Evolutionary conservation across 2,797 vertebrate species (phyloP), one percentile per base, ranked within the genome.

Genomic region (Hippocampus kuda): DNA sequence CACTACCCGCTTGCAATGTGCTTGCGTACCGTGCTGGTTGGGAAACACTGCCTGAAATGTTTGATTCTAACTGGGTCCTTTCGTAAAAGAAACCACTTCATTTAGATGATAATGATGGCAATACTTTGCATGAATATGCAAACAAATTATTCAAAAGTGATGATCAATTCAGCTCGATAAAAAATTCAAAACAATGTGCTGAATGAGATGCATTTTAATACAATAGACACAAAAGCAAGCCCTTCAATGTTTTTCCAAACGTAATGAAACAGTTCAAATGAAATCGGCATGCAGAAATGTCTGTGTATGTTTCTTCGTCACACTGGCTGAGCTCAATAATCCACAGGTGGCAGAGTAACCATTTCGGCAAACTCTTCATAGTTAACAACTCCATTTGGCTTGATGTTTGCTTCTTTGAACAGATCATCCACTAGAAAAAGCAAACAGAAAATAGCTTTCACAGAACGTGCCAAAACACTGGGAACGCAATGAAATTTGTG

Each of bases 291-390:
- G 2, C 7, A 60, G 57, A 5, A 59, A 5, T 4, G 10, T 54
- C 3, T 24, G 53, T 1, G n/a, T 8, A 24, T 30, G 27, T 60
- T 34, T 60, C 49, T 16, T 30, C 1, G 16, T 44, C 15, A 22
- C 42, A n/a, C 10, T 34, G 24, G 4, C 18, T 27, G 18, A 42
- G 12, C 20, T 95, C 84, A 95, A 80, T 95, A 94, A 81, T 97
- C 93, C 0, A 67, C 81, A 0, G 71, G 44, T 0, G 96, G 96
- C 41, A 93, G 87, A 0, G 91, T 94, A 56, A 98, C 86, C 78
- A 78, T 89, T 46, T 49, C 88, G 53, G 92, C 92, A 22, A 99
- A 95, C 53, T 94, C 92, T 2, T 95, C 90, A 0, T 99, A 96
- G 68, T 91, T 89, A 73, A 99, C 78, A 0, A 68, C 79, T n/a